Evolutionary conservation across 2,888 invertebrate species (phyloP), one percentile per base, ranked within the genome.

Genomic region (Polylopha cassiicola): DNA sequence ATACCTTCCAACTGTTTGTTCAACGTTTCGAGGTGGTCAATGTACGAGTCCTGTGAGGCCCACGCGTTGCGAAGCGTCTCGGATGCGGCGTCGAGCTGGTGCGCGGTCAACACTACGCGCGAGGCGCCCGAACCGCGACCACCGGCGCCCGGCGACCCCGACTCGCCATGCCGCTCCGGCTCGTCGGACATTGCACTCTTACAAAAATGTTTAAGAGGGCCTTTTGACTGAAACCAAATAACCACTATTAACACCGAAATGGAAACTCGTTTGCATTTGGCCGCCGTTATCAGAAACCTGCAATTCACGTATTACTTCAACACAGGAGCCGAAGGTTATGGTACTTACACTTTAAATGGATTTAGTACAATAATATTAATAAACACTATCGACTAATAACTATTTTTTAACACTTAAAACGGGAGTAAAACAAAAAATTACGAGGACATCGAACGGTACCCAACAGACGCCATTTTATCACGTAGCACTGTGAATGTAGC

Each of bases 1-100:
- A 88, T 92, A 92, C 92, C 92, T 91, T 92, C 92, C 89, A 91
- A 89, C 87, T 89, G 88, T 84, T 90, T 86, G 77, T 89, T 87
- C 86, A 91, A 90, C 58, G 90, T 86, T 88, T 93, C 92, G 77
- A 93, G 88, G 66, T 87, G 87, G 73, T 91, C 90, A 81, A 92
- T 88, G 87, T 91, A 93, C 69, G 87, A 87, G 81, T 92, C 92
- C 88, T 92, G 92, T 74, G 88, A 88, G 75, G 87, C 88, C 92
- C 92, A 92, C 65, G 89, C 89, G 73, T 87, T 85, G 59, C 88
- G 87, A 72, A 92, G 88, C 61, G 91, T 90, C 55, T 89, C 89
- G 55, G 88, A 87, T 53, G 90, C 84, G 61, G 84, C 84, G 64
- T 89, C 88, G 67, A 91, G 76, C 65, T 91, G 91, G 57, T 88